Evolutionary conservation across 1,140 invertebrate species (phyloP), one percentile per base, ranked within the genome.

Genomic region (Drosophila lacertosa): DNA sequence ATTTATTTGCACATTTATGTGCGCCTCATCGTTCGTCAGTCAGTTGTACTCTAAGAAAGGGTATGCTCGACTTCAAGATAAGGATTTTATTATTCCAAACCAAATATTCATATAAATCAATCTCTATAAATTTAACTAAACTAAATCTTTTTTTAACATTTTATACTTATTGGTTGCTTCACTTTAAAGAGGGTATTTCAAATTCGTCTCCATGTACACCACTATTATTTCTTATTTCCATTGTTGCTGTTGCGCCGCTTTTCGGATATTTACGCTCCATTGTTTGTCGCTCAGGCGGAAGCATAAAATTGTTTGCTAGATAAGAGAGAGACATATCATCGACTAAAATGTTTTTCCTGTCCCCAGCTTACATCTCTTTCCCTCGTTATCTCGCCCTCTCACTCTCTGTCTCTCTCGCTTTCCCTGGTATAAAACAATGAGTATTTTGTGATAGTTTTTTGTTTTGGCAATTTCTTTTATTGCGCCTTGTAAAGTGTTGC

Each of bases 231-330:
- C 62, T 69, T 74, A 60, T 58, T 68, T 79, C 54, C 13, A 60
- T 74, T 74, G 54, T 77, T 53, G 63, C 69, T 67, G 55, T 62
- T 79, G 81, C 64, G 42, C 65, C 73, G 81, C 77, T 86, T 86
- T 88, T 81, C 59, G 82, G 82, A 86, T 86, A 86, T 86, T 86
- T 86, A 86, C 82, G 82, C 82, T 82, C 82, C 74, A 88, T 88
- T 88, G 82, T 88, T 88, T 88, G 82, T 88, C 82, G 82, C 82
- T 88, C 82, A 88, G 83, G 77, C 82, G 82, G 82, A 88, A 88
- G 82, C 83, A 88, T 82, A 78, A 88, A 88, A 88, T 88, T 88
- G 82, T 82, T 88, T 82, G 74, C 82, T 75, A 88, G 82, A 88
- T 88, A 88, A 88, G 62, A 64, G 44, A 57, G 60, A 66, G 82